Evolutionary conservation across 2,797 vertebrate species (phyloP).

Genomic region (Hydrophis major): DNA sequence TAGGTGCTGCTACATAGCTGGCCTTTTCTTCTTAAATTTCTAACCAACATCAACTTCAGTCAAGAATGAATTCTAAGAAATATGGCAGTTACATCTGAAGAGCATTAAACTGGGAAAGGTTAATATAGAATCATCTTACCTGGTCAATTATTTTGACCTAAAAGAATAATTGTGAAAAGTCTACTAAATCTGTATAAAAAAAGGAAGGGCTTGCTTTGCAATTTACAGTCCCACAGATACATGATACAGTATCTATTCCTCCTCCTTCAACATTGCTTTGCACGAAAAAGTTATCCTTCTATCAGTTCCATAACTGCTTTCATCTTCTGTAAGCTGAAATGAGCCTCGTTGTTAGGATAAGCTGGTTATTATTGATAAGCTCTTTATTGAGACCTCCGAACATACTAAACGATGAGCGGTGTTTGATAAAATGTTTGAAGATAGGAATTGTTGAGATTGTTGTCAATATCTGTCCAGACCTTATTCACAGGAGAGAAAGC

Average conservation of each 20-base stretch:
- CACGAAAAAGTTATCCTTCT: not conserved
- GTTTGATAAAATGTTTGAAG: constrained; percentile 23
- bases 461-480: fast-evolving
- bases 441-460: constrained; percentile 34
- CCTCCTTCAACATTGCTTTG: not conserved
- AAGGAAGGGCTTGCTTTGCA: not conserved
- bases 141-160: not conserved
- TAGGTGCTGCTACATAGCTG: not conserved
- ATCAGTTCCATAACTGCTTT: fast-evolving
- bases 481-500: not conserved
- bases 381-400: constrained; percentile 6
- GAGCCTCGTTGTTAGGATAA: constrained; percentile 4
- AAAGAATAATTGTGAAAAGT: not conserved
- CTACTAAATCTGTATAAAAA: not conserved
- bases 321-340: constrained; percentile 8
- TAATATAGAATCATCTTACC: not conserved
- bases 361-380: not conserved
- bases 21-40: not conserved
- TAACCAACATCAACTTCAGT: not conserved
- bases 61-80: not conserved
- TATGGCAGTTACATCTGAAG: not conserved
- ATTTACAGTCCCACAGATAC: not conserved
- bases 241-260: not conserved
- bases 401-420: constrained; percentile 16
- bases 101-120: not conserved